These are phyloP conservation scores for Valencia hispanica DNA, from an alignment of 2,797 vertebrate genomes.

Conservation along the genomic window DNA sequence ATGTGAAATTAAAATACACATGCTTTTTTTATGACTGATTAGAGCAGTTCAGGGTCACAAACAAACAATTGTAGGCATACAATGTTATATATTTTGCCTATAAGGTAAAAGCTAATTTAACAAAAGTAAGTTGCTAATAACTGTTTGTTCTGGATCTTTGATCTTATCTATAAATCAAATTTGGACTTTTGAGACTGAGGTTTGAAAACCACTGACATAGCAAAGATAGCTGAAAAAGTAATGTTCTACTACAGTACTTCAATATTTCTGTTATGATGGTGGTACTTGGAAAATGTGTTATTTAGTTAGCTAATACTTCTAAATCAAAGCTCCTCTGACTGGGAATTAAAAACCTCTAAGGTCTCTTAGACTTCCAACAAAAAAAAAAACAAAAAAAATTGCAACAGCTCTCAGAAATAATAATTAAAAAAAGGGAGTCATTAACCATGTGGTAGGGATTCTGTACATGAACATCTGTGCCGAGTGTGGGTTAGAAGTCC, in stretches of 20 bases:
- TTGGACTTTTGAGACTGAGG: not conserved
- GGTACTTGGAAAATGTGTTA: not conserved
- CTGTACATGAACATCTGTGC: slow-evolving; percentile 18
- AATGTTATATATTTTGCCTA: too few species aligned
- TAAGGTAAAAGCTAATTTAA: not conserved
- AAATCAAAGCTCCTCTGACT: slow-evolving; percentile 1
- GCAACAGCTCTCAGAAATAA: not conserved
- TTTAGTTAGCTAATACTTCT: not conserved
- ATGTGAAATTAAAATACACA: not conserved
- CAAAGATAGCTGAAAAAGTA: not conserved
- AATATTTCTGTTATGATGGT: not conserved
- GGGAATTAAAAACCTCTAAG: not conserved
- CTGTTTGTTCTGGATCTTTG: not conserved
- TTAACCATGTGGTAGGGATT: slow-evolving; percentile 1
- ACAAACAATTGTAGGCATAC: not conserved
- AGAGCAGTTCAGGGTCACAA: not conserved
- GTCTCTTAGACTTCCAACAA: slow-evolving; percentile 1
- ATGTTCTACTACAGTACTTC: not conserved
- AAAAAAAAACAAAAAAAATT: too few species aligned
- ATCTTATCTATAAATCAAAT: not conserved
- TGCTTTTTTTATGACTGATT: not conserved
- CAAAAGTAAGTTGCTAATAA: not conserved
- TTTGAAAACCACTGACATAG: not conserved
- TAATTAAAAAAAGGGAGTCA: not conserved
- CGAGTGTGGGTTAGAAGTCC: slow-evolving; percentile 16